Evolutionary conservation across 2,888 invertebrate species (phyloP).

Genomic region (Cryptocephalus primarius): DNA sequence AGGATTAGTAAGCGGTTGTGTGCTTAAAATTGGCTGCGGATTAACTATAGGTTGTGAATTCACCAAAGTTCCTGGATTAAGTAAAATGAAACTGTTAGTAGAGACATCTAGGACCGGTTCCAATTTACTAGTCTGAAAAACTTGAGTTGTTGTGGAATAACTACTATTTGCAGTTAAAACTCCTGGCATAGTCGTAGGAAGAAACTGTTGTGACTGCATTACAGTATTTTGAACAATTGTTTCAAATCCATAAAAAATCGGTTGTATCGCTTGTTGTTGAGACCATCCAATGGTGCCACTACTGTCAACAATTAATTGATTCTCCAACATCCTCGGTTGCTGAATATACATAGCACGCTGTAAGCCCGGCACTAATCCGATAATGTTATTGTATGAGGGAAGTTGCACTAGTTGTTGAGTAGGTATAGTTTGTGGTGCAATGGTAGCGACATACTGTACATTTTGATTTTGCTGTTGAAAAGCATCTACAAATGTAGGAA

Average conservation of each 20-base stretch:
- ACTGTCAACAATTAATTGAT: constrained; percentile 32
- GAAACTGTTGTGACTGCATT: constrained; percentile 81
- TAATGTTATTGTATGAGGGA: constrained; percentile 35
- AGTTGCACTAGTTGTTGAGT: constrained; percentile 38
- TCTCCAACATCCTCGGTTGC: constrained; percentile 30
- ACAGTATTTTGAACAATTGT: constrained; percentile 82
- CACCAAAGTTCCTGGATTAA: constrained; percentile 50
- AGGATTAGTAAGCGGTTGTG: constrained; percentile 10
- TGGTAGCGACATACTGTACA: constrained; percentile 66
- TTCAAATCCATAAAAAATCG: constrained; percentile 72
- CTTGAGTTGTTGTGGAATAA: constrained; percentile 75
- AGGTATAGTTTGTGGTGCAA: constrained; percentile 44
- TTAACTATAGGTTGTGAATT: constrained; percentile 19
- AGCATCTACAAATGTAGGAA: constrained; percentile 56
- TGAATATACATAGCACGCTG: constrained; percentile 33
- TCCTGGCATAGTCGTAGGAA: constrained; percentile 70
- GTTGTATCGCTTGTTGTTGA: constrained; percentile 37
- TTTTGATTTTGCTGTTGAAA: constrained; percentile 61
- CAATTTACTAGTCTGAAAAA: constrained; percentile 76
- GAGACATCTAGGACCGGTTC: constrained; percentile 71
- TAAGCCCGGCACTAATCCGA: constrained; percentile 31
- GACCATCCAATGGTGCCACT: constrained; percentile 34
- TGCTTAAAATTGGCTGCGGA: constrained; percentile 10
- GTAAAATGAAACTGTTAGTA: constrained; percentile 54
- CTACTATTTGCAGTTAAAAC: constrained; percentile 72